phyloP scores from a whole-genome alignment of 2,113 vertebrate genomes.

The Tragelaphus scriptus region DNA sequence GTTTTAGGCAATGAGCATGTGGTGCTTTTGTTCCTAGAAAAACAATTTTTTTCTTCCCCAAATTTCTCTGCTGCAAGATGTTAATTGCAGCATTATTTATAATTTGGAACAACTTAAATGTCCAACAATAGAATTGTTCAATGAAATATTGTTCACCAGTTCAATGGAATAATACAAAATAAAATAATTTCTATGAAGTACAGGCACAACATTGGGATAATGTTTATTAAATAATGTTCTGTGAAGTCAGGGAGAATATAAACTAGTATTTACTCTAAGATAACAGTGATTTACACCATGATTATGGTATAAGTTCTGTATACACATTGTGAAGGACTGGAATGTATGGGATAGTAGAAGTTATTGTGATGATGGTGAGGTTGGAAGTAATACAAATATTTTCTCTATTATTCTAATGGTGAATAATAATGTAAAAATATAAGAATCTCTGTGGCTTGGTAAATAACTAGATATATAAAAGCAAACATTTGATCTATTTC shows the following conservation, averaged over 20 bases:
- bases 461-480: not conserved
- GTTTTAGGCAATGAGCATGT: not conserved
- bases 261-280: not conserved
- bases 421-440: not conserved
- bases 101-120: not conserved
- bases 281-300: not conserved
- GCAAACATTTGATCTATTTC: not conserved
- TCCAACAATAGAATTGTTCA: not conserved
- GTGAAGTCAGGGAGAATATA: not conserved
- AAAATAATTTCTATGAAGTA: not conserved
- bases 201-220: not conserved
- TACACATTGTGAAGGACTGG: not conserved
- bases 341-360: not conserved
- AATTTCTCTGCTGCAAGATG: not conserved
- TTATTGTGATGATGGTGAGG: not conserved
- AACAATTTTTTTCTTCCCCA: not conserved
- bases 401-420: not conserved
- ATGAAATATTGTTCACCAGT: not conserved
- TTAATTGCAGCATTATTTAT: slow-evolving; percentile 27
- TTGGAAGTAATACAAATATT: not conserved
- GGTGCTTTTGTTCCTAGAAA: slow-evolving; percentile 9
- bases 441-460: not conserved
- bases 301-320: not conserved
- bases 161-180: not conserved
- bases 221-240: slow-evolving; percentile 1